Base-by-base conservation (phyloP, 2,113 vertebrate genomes). In the Connochaetes taurinus region DNA sequence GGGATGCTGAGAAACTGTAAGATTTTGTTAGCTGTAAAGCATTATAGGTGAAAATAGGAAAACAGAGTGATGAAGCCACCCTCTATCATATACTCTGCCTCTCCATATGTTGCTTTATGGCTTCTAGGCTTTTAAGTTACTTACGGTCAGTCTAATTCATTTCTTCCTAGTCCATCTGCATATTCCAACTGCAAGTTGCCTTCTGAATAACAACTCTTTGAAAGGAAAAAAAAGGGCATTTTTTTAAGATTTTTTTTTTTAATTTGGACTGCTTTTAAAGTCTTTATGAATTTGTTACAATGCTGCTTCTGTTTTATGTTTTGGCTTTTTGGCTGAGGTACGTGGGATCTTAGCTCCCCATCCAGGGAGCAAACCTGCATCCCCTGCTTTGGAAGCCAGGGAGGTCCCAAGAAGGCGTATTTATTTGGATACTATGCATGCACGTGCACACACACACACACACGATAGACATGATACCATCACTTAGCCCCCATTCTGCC, bases 11-110 rank as follows among this genome's bases (percentile, higher is more conserved):
- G 60, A 88, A 93, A 96, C 23, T 52, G 2, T 47, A 58, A 43
- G 53, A 17, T 52, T 91, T 85, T 88, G 7, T 97, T 84, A 92
- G 43, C 33, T 14, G 23, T 50, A 33, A 94, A 97, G 36, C 76
- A 29, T 25, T 31, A 5, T 17, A 21, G 43, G n/a, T 62, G 60
- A 87, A 57, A 89, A 71, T 90, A 31, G 93, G 33, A 84, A 78
- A 81, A 43, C 43, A 60, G 13, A 80, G 76, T 67, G 21, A 47
- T 33, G 23, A 45, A 64, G 23, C 40, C 50, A 74, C 33, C 17
- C n/a, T 78, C 58, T 60, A 0, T 11, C 45, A 55, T 31, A 11
- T 33, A 17, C n/a, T 81, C 52, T 57, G 50, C 55, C n/a, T 83
- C 80, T 64, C 11, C 27, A 4, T 31, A 4, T 27, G 31, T 50